Evolutionary conservation across 2,888 invertebrate species (phyloP).

Genomic region (Plusia festucae): DNA sequence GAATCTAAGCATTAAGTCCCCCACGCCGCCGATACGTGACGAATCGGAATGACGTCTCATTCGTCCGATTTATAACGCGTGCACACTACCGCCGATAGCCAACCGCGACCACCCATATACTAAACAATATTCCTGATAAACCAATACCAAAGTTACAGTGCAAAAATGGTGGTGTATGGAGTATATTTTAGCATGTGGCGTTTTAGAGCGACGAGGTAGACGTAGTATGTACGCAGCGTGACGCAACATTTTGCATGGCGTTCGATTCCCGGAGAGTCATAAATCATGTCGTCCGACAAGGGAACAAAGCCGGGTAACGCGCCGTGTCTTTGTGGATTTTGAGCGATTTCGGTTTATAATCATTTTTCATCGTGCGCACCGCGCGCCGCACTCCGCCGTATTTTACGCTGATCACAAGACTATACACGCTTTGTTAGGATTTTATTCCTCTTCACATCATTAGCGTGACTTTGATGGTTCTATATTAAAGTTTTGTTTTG

Average conservation of each 20-base stretch:
- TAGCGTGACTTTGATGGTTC: slow-evolving; percentile 15
- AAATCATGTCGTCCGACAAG: slow-evolving; percentile 82
- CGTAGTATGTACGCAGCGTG: slow-evolving; percentile 72
- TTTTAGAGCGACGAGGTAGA: slow-evolving; percentile 41
- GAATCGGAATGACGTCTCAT: slow-evolving; percentile 88
- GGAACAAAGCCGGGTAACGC: slow-evolving; percentile 88
- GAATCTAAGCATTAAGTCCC: slow-evolving; percentile 80
- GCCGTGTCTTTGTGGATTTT: slow-evolving; percentile 88
- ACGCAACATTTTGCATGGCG: slow-evolving; percentile 87
- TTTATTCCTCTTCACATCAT: slow-evolving; percentile 43
- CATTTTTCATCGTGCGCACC: slow-evolving; percentile 80
- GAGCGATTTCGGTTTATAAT: slow-evolving; percentile 85
- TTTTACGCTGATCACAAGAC: slow-evolving; percentile 81
- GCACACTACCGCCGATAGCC: slow-evolving; percentile 65
- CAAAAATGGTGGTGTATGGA: slow-evolving; percentile 10
- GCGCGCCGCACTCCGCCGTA: slow-evolving; percentile 62
- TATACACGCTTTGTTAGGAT: slow-evolving; percentile 49
- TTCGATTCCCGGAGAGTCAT: slow-evolving; percentile 76
- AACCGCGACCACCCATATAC: slow-evolving; percentile 60
- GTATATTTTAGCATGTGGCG: slow-evolving; percentile 62
- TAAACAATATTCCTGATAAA: slow-evolving; percentile 24
- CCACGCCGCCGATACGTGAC: slow-evolving; percentile 81
- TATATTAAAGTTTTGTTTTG: neutral
- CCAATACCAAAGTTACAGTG: slow-evolving; percentile 42
- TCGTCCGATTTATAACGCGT: slow-evolving; percentile 83